Evolutionary conservation across 1,140 invertebrate genomes (phyloP).

Genomic region (Thalassaphorura encarpata): DNA sequence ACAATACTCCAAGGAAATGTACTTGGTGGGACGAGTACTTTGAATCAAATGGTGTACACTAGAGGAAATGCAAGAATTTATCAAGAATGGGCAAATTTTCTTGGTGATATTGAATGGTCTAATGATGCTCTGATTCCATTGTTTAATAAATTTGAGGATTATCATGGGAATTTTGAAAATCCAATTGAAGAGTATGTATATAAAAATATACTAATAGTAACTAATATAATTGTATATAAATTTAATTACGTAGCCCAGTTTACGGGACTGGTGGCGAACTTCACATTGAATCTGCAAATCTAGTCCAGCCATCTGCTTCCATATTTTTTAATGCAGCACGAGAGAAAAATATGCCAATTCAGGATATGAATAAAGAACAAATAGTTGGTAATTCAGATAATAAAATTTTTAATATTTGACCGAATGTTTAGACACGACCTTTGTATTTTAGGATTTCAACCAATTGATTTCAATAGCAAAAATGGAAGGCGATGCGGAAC

Average conservation of each 20-base stretch:
- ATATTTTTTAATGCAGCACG: conserved; percentile 79
- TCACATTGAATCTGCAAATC: not conserved
- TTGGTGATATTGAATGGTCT: conserved; percentile 44
- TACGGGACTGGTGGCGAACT: not conserved
- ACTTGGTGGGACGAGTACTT: conserved; percentile 47
- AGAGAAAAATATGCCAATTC: conserved; percentile 74
- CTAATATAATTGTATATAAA: not conserved
- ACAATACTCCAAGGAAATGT: conserved; percentile 36
- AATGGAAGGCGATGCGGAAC: not conserved
- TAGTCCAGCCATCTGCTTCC: conserved; percentile 54
- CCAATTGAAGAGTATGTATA: not conserved
- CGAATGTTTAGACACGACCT: not conserved
- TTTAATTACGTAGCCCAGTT: not conserved
- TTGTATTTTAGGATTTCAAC: conserved; percentile 36
- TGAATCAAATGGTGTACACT: conserved; percentile 56
- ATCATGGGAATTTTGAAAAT: conserved; percentile 3
- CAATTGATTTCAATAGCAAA: not conserved
- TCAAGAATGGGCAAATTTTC: conserved; percentile 47
- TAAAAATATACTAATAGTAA: not conserved
- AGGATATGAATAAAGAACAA: conserved; percentile 80
- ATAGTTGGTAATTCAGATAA: conserved; percentile 50
- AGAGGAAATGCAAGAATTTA: conserved; percentile 53
- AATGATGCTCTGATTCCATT: conserved; percentile 57
- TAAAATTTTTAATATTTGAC: not conserved
- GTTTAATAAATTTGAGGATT: conserved; percentile 73